Evolutionary conservation across 2,797 vertebrate genomes (phyloP), one percentile per base, ranked within the genome.

Genomic region (Hirundo rustica): DNA sequence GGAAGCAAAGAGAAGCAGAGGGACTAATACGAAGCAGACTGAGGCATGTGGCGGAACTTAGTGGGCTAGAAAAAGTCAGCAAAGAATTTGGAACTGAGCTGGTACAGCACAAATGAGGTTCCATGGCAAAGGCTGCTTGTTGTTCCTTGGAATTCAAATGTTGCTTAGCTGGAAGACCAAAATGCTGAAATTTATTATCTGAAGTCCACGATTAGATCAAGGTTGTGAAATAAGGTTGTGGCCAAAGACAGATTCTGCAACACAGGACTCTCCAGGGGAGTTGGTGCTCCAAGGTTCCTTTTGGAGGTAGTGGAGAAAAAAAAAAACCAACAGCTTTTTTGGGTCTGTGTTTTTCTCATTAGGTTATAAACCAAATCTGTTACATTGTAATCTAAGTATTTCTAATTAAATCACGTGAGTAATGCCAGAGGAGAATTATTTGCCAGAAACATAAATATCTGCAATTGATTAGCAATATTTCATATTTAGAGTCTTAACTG

Each of bases 21-120:
- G 60, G 55, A 71, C 53, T 92, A 90, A 85, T 54, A 81, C 25
- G 53, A 95, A 93, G 53, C 48, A 92, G 76, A 48, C n/a, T 47
- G 58, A 88, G 32, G 51, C 47, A 92, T 29, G n/a, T 38, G 58
- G 68, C n/a, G 88, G 82, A 87, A 92, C 9, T 57, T 11, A 54
- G 30, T 25, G 53, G 68, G 47, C 75, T 65, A 89, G 54, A 91
- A 80, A 66, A 91, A 85, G 68, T 47, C 75, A 74, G 38, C 19
- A 61, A 51, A 89, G 40, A 89, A 85, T 83, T 87, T 94, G 82
- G 78, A 93, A 67, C n/a, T 40, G 50, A 68, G n/a, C 20, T 81
- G n/a, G 55, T 9, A 45, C 44, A 86, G 51, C 30, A 81, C 34
- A 84, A 67, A 86, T 10, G 47, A 64, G 8, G 51, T 81, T 70